These are phyloP conservation scores for Ondatra zibethicus DNA, from an alignment of 2,113 vertebrate genomes.

Conservation along the genomic window DNA sequence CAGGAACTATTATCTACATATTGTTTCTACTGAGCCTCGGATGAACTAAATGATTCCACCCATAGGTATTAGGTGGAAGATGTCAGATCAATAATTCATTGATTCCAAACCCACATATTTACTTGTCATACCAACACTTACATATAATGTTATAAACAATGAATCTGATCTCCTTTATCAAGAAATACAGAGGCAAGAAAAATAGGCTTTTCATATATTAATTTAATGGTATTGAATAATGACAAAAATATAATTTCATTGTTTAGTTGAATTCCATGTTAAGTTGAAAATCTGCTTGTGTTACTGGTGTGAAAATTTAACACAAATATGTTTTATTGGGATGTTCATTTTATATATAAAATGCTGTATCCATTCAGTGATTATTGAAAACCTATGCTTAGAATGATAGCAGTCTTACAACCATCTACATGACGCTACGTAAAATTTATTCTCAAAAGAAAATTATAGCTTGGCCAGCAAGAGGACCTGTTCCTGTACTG, in stretches of 20 bases:
- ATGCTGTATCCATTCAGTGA: not conserved
- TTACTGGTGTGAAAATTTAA: not conserved
- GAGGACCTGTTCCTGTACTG: no score
- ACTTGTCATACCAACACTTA: not conserved
- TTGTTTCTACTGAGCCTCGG: not conserved
- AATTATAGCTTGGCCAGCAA: no score
- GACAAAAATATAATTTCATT: not conserved
- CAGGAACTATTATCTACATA: not conserved
- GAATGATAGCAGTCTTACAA: not conserved
- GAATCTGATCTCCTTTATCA: not conserved
- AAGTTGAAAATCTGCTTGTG: conserved; percentile 18
- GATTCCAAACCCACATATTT: not conserved
- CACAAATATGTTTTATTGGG: not conserved
- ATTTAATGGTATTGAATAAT: not conserved
- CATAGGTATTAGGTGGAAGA: not conserved
- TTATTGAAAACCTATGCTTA: not conserved
- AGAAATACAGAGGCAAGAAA: not conserved
- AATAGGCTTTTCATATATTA: not conserved
- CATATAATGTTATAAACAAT: not conserved
- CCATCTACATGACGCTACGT: not conserved
- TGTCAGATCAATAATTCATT: not conserved
- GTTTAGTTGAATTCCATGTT: not conserved
- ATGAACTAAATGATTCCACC: not conserved
- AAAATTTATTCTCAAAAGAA: not conserved
- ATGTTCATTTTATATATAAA: conserved; percentile 3